phyloP scores from a whole-genome alignment of 2,888 invertebrate genomes.

The Stenotaenia linearis region DNA sequence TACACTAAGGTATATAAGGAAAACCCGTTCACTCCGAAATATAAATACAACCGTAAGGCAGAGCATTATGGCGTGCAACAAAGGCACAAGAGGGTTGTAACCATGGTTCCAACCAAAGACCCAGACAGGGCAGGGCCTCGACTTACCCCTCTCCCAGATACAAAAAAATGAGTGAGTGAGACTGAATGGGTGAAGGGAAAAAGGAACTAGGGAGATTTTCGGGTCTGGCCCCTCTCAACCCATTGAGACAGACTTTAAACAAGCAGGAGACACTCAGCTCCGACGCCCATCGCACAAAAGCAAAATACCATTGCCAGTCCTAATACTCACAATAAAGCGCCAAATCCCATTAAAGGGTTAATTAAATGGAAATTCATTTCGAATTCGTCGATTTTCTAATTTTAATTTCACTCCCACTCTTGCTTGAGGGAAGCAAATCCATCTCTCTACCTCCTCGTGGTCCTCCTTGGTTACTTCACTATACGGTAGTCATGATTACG shows the following conservation, averaged over 20 bases:
- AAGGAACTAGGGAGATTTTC: not conserved
- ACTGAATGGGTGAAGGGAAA: constrained; percentile 21
- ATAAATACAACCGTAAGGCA: not conserved
- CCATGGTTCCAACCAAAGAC: constrained; percentile 15
- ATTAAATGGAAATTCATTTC: not conserved
- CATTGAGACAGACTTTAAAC: constrained; percentile 20
- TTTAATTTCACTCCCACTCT: not conserved
- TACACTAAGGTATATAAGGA: not conserved
- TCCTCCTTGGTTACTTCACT: too few species aligned
- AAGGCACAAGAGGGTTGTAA: constrained; percentile 17
- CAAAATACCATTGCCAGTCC: not conserved
- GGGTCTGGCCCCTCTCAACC: constrained; percentile 3
- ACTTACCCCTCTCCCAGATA: constrained; percentile 20
- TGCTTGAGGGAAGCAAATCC: too few species aligned
- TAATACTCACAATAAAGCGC: not conserved
- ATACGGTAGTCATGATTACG: too few species aligned
- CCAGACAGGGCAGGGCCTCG: constrained; percentile 12
- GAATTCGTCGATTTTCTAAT: not conserved
- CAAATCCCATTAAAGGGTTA: constrained; percentile 11
- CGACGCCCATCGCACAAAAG: not conserved
- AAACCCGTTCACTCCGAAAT: constrained; percentile 14
- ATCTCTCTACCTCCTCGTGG: too few species aligned
- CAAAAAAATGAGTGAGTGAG: constrained; percentile 2
- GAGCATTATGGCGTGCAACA: constrained; percentile 4
- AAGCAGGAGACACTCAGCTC: not conserved